Evolutionary conservation across 2,797 vertebrate genomes (phyloP), one percentile per base, ranked within the genome.

Genomic region (Sebastes flavidus): DNA sequence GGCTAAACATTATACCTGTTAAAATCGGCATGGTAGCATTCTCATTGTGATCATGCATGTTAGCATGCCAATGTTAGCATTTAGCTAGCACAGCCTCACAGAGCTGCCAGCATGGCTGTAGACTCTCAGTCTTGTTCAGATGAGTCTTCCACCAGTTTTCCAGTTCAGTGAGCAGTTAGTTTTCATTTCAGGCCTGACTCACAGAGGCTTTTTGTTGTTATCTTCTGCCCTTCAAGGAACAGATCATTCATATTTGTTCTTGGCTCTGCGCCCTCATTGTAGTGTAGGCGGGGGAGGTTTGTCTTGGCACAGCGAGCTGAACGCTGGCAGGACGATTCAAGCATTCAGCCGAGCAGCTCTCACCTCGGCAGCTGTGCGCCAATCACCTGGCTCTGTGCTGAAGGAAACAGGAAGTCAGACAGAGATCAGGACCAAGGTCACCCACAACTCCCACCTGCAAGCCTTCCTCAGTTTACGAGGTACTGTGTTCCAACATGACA

Each of bases 231-330:
- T 72, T 73, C 60, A 80, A 61, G 54, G 20, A 75, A 32, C 67
- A 49, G 13, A 67, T 42, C 60, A 63, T 52, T 76, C 67, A 34
- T 58, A 42, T 79, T 62, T 54, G 61, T 52, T 55, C 60, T 75
- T 74, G 87, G 83, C 72, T 70, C 49, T 0, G 20, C 1, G 60
- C 68, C 72, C 61, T 68, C 56, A 75, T 70, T 73, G 77, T 77
- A 18, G 76, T 38, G 52, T 1, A 69, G 73, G 55, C 7, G 12
- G 54, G 16, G 70, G 38, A 11, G 83, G 70, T 67, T 65, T 73
- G 29, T 55, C 42, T 67, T 81, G 80, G 72, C 77, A 18, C 66
- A n/a, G 72, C 5, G 5, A 61, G 42, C 61, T 18, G 30, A 52
- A n/a, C 0, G 49, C 27, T 65, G 59, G 54, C 59, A 80, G 22